Percentiles rank a stretch among this genome's conserved stretches.
phyloP scores from a whole-genome alignment of 1,140 invertebrate genomes.

The Diuraphis noxia region DNA sequence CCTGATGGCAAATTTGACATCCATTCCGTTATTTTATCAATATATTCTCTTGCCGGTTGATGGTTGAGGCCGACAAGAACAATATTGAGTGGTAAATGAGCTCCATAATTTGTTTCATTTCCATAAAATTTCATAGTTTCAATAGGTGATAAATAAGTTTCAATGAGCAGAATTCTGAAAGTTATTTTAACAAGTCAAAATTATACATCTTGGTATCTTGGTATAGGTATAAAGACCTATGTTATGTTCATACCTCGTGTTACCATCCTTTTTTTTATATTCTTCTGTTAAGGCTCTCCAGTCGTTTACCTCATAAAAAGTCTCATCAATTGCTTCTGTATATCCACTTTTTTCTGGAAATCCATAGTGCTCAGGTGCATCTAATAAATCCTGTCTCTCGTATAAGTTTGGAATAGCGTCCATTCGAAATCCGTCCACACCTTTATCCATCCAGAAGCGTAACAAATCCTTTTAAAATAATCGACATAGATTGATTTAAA shows the following conservation, averaged over 20 bases:
- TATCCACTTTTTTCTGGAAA: slow-evolving; percentile 48
- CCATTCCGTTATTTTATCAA: slow-evolving; percentile 64
- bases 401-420: slow-evolving; percentile 64
- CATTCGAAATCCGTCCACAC: slow-evolving; percentile 73
- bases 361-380: slow-evolving; percentile 57
- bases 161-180: too few relatives aligned
- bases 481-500: not conserved
- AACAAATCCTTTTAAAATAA: slow-evolving; percentile 60
- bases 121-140: slow-evolving; percentile 60
- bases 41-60: slow-evolving; percentile 60
- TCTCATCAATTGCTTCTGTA: slow-evolving; percentile 60
- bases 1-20: slow-evolving; percentile 62
- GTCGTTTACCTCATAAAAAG: slow-evolving; percentile 66
- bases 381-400: slow-evolving; percentile 60
- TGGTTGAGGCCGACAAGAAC: slow-evolving; percentile 60
- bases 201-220: too few relatives aligned
- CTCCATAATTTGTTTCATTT: slow-evolving; percentile 58
- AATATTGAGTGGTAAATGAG: slow-evolving; percentile 64
- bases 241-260: not conserved
- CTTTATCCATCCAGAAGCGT: slow-evolving; percentile 69
- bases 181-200: too few relatives aligned
- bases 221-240: too few relatives aligned
- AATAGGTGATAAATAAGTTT: too few relatives aligned
- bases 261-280: slow-evolving; percentile 58
- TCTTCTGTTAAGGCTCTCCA: slow-evolving; percentile 69